Conservation (phyloP, 2,888 invertebrate species). For the Melinaea marsaeus region DNA sequence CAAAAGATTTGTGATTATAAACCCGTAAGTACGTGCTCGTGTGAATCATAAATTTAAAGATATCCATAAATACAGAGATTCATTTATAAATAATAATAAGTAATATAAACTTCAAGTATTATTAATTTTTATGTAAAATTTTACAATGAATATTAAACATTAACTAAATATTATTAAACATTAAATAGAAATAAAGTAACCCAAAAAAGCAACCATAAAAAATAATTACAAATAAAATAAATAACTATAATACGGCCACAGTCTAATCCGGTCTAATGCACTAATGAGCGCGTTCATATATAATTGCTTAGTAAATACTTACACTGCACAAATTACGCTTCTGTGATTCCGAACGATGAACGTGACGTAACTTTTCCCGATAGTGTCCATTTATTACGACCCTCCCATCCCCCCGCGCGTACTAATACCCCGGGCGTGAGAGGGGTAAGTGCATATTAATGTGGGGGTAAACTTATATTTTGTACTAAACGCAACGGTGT, state of each 20-base stretch:
- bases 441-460: constrained; percentile 21
- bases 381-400: constrained; percentile 18
- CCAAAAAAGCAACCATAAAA: constrained; percentile 13
- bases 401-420: constrained; percentile 18
- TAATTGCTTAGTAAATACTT: constrained; percentile 34
- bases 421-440: constrained; percentile 17
- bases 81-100: too few relatives aligned
- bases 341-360: constrained; percentile 28
- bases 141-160: too few relatives aligned
- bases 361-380: constrained; percentile 32
- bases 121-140: too few relatives aligned
- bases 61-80: too few relatives aligned
- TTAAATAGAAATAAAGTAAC: constrained; percentile 18
- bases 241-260: constrained; percentile 15
- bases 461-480: constrained; percentile 20
- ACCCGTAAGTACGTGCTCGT: constrained; percentile 14
- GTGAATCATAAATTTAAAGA: constrained; percentile 5
- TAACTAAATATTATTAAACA: too few relatives aligned
- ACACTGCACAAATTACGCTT: constrained; percentile 21
- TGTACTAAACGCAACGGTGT: constrained; percentile 60
- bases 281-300: constrained; percentile 33
- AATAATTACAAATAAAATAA: constrained; percentile 1
- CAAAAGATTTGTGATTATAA: constrained; percentile 19
- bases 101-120: too few relatives aligned
- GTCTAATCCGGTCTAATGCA: constrained; percentile 23